Conservation (phyloP, 2,797 vertebrate species). For the Garrulus glandarius region DNA sequence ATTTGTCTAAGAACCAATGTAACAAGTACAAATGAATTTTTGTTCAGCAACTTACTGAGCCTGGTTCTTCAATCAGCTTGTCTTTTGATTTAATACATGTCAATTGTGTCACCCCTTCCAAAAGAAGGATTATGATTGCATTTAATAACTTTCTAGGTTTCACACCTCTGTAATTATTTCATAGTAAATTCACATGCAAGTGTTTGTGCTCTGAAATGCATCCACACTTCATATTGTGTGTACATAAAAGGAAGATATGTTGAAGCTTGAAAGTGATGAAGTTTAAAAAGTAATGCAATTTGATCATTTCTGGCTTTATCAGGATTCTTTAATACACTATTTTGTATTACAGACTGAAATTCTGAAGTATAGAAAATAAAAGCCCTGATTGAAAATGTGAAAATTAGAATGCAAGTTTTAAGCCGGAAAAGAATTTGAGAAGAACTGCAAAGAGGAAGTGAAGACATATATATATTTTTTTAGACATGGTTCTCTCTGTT, state of each 20-base stretch:
- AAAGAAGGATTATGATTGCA: not conserved
- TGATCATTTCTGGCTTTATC: not conserved
- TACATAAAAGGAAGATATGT: not conserved
- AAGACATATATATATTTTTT: not conserved
- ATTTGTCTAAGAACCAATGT: not conserved
- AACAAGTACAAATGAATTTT: not conserved
- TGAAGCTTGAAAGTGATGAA: not conserved
- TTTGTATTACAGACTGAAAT: not conserved
- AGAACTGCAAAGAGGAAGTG: not conserved
- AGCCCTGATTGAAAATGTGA: not conserved
- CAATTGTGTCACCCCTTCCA: fast-evolving
- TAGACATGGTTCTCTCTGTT: not conserved
- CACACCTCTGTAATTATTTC: not conserved
- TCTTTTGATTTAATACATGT: not conserved
- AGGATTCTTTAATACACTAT: not conserved
- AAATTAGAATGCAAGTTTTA: not conserved
- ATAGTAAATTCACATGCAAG: not conserved
- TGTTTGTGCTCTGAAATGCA: not conserved
- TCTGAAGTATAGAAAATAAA: not conserved
- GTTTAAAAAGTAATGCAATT: not conserved
- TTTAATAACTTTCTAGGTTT: not conserved
- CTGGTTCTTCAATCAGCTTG: not conserved
- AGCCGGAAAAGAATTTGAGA: not conserved
- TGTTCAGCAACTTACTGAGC: not conserved
- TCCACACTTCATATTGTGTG: not conserved